These are phyloP conservation scores for Psilanteris sp. DNA, from an alignment of 1,140 invertebrate genomes.

Conservation along the genomic window DNA sequence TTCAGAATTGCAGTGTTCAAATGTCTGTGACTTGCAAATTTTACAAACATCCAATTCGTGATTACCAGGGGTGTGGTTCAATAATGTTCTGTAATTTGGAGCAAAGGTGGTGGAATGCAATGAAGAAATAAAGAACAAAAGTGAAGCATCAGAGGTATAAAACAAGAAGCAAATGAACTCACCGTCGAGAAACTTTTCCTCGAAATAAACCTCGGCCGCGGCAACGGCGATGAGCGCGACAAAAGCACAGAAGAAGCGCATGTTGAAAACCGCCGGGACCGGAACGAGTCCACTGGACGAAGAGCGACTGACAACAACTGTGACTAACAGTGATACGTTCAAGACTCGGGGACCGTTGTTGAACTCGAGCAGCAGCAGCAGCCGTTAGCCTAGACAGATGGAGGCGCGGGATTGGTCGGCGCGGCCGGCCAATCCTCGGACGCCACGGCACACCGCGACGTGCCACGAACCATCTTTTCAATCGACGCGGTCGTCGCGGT, in stretches of 20 bases:
- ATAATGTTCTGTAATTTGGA: too few species aligned
- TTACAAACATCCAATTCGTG: too few species aligned
- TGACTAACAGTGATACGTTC: conserved; percentile 10
- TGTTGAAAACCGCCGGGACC: conserved; percentile 75
- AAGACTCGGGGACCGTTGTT: conserved; percentile 4
- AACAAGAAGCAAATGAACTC: conserved; percentile 70
- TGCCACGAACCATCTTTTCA: conserved; percentile 1
- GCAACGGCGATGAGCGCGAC: conserved; percentile 78
- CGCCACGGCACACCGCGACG: conserved; percentile 19
- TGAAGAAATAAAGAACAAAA: background rate
- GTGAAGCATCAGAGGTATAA: background rate
- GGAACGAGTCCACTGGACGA: conserved; percentile 67
- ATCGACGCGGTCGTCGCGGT: too few species aligned
- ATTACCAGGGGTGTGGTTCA: too few species aligned
- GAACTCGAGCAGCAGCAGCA: conserved; percentile 14
- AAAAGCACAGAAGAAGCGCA: conserved; percentile 80
- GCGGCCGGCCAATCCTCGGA: conserved; percentile 3
- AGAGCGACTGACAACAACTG: conserved; percentile 56
- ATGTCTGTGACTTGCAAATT: too few species aligned
- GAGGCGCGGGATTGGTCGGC: conserved; percentile 18
- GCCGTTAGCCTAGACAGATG: conserved; percentile 40
- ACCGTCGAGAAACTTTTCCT: conserved; percentile 89
- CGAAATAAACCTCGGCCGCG: conserved; percentile 83
- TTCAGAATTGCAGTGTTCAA: too few species aligned
- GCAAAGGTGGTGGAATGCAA: too few species aligned